Evolutionary conservation across 2,113 vertebrate species (phyloP), one percentile per base, ranked within the genome.

Genomic region (Crotalus tigris): DNA sequence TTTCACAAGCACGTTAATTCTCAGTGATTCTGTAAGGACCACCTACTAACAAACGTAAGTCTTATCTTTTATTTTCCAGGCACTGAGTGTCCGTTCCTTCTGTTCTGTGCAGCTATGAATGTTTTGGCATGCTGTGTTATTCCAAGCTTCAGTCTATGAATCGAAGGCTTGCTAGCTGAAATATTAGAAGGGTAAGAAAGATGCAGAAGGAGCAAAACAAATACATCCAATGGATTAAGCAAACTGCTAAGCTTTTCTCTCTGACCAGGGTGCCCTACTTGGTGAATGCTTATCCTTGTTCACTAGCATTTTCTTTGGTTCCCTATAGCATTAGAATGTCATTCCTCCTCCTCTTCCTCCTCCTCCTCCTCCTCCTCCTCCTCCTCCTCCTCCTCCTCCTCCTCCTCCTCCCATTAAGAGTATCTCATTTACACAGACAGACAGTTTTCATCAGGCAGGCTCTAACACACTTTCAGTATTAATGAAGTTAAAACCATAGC

Each of bases 191-290:
- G 91, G 24, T 10, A 44, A n/a, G 49, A 49, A 33, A 93, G 75
- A 64, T 39, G 81, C 44, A 21, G 61, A 13, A 87, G 85, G 75
- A 69, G 75, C 85, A 85, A 51, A 75, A 57, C 10, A 85, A 85
- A 57, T 3, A 81, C 93, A 94, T 44, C 51, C 93, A 94, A 5
- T 2, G 86, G 87, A 95, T 96, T 95, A 96, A 33, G 24, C 85
- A 44, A 26, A 87, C 86, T 91, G 0, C 21, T 95, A 95, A 95
- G 86, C 55, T 54, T 69, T 89, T 91, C 6, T 55, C 64, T 95
- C 86, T 94, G 6, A 92, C 93, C 86, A 53, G 58, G 23, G 0
- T 94, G 91, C 86, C 92, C 93, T 94, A 91, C 53, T 94, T 61
- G 39, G 11, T 46, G 46, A 0, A 39, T 1, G 0, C 54, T n/a